Base-by-base conservation (phyloP, 2,797 vertebrate species). In the Leontocebus nigricollis region DNA sequence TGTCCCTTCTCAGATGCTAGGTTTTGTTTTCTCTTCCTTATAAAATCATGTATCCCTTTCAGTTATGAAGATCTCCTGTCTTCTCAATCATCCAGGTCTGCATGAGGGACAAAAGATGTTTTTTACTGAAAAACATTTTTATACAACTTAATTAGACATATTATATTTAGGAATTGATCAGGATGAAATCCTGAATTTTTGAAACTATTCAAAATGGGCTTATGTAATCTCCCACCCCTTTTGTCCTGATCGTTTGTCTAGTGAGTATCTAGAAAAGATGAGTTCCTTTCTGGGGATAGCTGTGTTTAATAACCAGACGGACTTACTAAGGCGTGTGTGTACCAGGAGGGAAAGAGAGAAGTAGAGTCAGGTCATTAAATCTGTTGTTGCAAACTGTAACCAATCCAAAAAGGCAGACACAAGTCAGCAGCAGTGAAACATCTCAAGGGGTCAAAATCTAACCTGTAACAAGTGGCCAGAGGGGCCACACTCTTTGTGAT, bases 111-210 rank as follows among this genome's bases (percentile, higher is more conserved):
- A 59, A 67, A 94, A 50, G 12, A 55, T 67, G 57, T 94, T 91
- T 88, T 90, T 94, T 88, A 73, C 24, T n/a, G 55, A 55, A 75
- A 93, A 41, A 81, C 10, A 33, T 33, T 77, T 93, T 84, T 90
- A 30, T 80, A n/a, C 5, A 50, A 0, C 3, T 52, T 90, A 83
- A 84, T 70, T 89, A 76, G 88, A 90, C 6, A 15, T 77, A n/a
- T 5, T 10, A 22, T 76, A 2, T 90, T 97, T 86, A 85, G 79
- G n/a, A 85, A 20, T 96, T 84, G 44, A 41, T 88, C 72, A 86
- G 44, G 77, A 48, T 95, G 19, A 91, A 94, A 83, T 96, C 73
- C 7, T 20, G 13, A 17, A 75, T 67, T 87, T 97, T 94, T 2
- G 90, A 48, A 92, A 82, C 41, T 46, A 94, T 87, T 93, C 50